Conservation (phyloP, 1,140 invertebrate species). For the Metopolophium dirhodum region DNA sequence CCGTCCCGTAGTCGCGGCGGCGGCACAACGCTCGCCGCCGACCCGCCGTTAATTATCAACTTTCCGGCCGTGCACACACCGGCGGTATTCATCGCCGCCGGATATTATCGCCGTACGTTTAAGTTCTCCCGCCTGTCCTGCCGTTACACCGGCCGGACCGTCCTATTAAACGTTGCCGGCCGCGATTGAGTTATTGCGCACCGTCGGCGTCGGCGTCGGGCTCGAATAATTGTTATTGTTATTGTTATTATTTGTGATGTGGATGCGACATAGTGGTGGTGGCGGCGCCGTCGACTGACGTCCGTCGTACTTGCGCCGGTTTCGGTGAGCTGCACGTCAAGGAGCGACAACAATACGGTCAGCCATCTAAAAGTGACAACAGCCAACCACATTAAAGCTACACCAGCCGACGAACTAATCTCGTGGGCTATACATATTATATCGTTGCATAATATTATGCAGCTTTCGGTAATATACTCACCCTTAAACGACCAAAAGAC, state of each 20-base stretch:
- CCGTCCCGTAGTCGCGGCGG: not conserved
- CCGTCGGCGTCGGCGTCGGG: not conserved
- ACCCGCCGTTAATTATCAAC: conserved; percentile 54
- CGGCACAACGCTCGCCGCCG: conserved; percentile 17
- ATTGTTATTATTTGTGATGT: not conserved
- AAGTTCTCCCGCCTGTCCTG: not conserved
- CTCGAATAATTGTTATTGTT: not conserved
- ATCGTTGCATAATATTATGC: not conserved
- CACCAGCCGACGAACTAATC: not conserved
- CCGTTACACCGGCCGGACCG: no score
- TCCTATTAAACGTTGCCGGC: not conserved
- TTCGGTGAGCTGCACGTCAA: no score
- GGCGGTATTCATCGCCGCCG: conserved; percentile 44
- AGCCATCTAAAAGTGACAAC: no score
- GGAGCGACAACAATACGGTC: no score
- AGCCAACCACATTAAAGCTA: no score
- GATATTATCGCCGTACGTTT: conserved; percentile 53
- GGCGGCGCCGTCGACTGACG: not conserved
- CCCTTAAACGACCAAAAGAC: not conserved
- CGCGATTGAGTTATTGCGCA: not conserved
- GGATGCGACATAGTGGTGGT: not conserved
- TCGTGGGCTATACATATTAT: not conserved
- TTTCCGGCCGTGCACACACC: conserved; percentile 45
- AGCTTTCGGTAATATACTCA: not conserved
- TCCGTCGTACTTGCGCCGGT: not conserved